These are phyloP conservation scores for Hirtodrosophila duncani DNA, from an alignment of 2,888 invertebrate genomes.

Conservation along the genomic window DNA sequence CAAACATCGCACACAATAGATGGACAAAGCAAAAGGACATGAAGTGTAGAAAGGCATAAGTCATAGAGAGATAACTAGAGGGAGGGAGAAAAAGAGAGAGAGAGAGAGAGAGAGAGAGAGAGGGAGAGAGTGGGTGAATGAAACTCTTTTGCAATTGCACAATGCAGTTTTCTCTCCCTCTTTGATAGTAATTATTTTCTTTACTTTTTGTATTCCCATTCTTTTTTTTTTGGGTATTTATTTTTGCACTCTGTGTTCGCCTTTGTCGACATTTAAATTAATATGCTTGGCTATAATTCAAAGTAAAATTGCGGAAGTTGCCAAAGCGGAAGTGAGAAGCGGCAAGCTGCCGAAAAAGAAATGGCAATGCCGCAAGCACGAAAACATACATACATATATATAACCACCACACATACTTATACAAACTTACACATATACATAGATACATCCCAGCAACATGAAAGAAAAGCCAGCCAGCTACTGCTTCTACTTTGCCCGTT, in stretches of 20 bases:
- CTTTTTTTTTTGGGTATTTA: constrained; percentile 39
- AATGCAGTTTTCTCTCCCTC: constrained; percentile 22
- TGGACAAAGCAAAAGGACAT: not conserved
- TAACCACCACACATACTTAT: constrained; percentile 18
- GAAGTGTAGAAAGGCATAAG: too few relatives aligned
- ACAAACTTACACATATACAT: constrained; percentile 8
- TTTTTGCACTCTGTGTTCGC: constrained; percentile 53
- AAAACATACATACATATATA: constrained; percentile 31
- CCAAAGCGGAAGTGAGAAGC: constrained; percentile 72
- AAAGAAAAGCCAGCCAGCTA: too few relatives aligned
- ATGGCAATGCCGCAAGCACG: constrained; percentile 33
- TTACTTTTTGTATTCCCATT: constrained; percentile 12
- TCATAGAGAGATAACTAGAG: too few relatives aligned
- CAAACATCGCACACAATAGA: constrained; percentile 50
- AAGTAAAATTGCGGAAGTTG: constrained; percentile 71
- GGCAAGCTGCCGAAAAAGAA: constrained; percentile 44
- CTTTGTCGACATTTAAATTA: constrained; percentile 70
- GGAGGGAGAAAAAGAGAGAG: constrained; percentile 6
- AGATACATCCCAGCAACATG: too few relatives aligned
- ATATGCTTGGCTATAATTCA: constrained; percentile 72
- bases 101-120: not conserved
- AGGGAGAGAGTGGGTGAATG: not conserved
- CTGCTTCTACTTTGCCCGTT: too few relatives aligned
- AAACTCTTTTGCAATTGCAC: constrained; percentile 8
- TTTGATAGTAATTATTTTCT: constrained; percentile 30